Evolutionary conservation across 2,113 vertebrate species (phyloP).

Genomic region (Eolophus roseicapilla): DNA sequence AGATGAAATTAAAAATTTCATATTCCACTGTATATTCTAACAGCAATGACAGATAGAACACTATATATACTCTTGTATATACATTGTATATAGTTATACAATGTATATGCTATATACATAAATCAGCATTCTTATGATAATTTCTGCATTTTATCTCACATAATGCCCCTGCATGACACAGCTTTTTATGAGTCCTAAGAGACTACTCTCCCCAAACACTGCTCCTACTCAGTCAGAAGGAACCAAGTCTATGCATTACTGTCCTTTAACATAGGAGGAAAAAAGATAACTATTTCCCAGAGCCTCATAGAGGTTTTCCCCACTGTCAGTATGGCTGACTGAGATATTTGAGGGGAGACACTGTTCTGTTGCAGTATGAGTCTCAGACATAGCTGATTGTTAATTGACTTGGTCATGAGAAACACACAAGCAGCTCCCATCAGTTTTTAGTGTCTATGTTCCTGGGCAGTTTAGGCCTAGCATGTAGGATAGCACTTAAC

Average conservation of each 20-base stretch:
- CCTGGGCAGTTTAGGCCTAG: not conserved
- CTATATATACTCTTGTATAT: not conserved
- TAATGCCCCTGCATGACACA: not conserved
- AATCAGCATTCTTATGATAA: not conserved
- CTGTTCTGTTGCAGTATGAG: not conserved
- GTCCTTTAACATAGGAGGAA: not conserved
- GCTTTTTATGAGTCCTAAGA: not conserved
- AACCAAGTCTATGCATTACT: not conserved
- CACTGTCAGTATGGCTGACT: not conserved
- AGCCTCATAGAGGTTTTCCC: not conserved
- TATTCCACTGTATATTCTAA: not conserved
- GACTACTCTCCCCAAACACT: not conserved
- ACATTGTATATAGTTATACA: not conserved
- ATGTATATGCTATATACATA: not conserved
- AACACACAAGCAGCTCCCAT: rapidly evolving
- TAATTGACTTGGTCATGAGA: not conserved
- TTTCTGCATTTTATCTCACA: not conserved
- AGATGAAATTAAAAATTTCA: not conserved
- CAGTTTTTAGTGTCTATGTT: not conserved
- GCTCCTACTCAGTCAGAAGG: not conserved
- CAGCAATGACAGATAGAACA: not conserved
- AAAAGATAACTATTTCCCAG: not conserved
- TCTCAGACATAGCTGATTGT: not conserved
- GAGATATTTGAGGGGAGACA: not conserved
- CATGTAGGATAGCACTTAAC: not conserved